Evolutionary conservation across 2,797 vertebrate genomes (phyloP), one percentile per base, ranked within the genome.

Genomic region (Fistularia tabacaria): DNA sequence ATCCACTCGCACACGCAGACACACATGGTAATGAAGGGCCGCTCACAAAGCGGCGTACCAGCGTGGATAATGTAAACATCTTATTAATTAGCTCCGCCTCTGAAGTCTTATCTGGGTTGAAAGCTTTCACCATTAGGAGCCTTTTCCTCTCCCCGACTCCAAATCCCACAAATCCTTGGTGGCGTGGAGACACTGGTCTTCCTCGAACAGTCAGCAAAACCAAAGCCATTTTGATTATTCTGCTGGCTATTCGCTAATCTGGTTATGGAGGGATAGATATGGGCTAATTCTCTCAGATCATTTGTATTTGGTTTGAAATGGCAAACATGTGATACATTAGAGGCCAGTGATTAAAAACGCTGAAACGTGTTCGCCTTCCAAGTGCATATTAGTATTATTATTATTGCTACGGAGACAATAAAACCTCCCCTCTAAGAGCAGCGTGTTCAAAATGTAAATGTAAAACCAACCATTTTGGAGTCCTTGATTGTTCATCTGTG

Each of bases 11-110:
- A 67, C 45, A 54, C 49, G 50, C 53, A 58, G 8, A 69, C 52
- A 66, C 51, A 43, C 51, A 12, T 15, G 42, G 8, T 74, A 83
- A 77, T 81, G 72, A 79, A 73, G 69, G 83, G 73, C 74, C 75
- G 68, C 53, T 81, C 64, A 77, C 69, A 86, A 77, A 85, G 79
- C 77, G 54, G 72, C 8, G 50, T 82, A 72, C 66, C 79, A 82
- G 81, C 77, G 65, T 88, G 86, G 79, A 84, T 87, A 88, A 90
- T 88, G 85, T 88, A 88, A 90, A 90, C 87, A 86, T 84, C 82
- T 86, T 86, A 90, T 89, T 89, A 90, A 90, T 90, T 87, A 89
- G 84, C 72, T 74, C 67, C 41, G 83, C 76, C 84, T 91, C 84
- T 89, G 83, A 89, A 89, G 86, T 83, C 84, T 88, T 90, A 90